phyloP scores from a whole-genome alignment of 2,888 invertebrate genomes.

The Monopis laevigella region DNA sequence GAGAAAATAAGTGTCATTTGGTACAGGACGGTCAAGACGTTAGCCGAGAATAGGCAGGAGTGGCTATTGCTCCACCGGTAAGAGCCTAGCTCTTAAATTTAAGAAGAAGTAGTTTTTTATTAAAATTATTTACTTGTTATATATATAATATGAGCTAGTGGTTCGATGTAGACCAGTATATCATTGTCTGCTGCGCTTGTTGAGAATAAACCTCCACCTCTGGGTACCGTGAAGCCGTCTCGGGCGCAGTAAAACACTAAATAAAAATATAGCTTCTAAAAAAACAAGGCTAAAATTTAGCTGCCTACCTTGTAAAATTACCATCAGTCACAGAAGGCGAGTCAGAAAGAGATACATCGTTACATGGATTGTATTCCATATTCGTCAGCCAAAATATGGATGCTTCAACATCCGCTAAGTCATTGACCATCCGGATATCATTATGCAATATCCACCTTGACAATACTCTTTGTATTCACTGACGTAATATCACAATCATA shows the following conservation, averaged over 20 bases:
- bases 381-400: not conserved
- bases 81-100: no score
- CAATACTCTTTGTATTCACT: slow-evolving; percentile 35
- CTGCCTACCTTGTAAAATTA: not conserved
- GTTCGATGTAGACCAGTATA: no score
- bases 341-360: not conserved
- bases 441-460: slow-evolving; percentile 59
- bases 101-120: no score
- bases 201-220: no score
- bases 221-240: not conserved
- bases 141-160: no score
- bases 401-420: slow-evolving; percentile 37
- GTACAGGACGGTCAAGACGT: no score
- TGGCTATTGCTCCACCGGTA: no score
- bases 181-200: no score
- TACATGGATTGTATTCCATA: not conserved
- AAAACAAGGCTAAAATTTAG: not conserved
- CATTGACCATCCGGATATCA: slow-evolving; percentile 54
- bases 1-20: no score
- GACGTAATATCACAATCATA: slow-evolving; percentile 32
- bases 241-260: not conserved
- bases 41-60: no score
- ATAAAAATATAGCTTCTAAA: no score
- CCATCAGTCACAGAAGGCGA: not conserved
- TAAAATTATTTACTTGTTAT: no score